A percentile compares a stretch with the other conserved stretches of the same genome.
Evolutionary conservation across 2,888 invertebrate species (phyloP).

Genomic region (Hypolimnas misippus): DNA sequence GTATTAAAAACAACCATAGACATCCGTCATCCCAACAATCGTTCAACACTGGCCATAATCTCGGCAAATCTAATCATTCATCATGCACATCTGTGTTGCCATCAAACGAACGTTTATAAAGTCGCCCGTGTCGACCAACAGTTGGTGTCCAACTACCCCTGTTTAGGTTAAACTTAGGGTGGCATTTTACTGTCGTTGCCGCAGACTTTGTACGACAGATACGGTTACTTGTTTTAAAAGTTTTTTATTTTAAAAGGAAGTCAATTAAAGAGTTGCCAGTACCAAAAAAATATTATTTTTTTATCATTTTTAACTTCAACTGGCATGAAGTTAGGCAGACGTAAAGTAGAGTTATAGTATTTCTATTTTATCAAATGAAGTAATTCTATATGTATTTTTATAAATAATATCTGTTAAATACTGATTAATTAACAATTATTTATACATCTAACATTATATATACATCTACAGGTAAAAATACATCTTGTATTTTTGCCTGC

Average conservation of each 20-base stretch:
- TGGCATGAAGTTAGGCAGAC: too few relatives aligned
- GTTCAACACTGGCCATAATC: constrained; percentile 50
- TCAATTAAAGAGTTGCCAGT: too few relatives aligned
- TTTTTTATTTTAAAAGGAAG: neutral
- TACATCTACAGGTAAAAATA: too few relatives aligned
- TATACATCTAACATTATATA: too few relatives aligned
- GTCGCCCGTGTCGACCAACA: constrained; percentile 69
- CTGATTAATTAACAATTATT: too few relatives aligned
- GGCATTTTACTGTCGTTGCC: neutral
- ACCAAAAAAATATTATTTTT: neutral
- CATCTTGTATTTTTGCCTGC: too few relatives aligned
- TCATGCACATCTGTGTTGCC: constrained; percentile 67
- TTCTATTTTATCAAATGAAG: too few relatives aligned
- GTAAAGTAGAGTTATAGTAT: too few relatives aligned
- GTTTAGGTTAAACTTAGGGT: constrained; percentile 32
- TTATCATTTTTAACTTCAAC: too few relatives aligned
- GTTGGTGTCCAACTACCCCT: constrained; percentile 47
- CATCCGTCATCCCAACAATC: constrained; percentile 33
- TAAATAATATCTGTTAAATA: too few relatives aligned
- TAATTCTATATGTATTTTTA: too few relatives aligned
- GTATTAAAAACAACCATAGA: constrained; percentile 8
- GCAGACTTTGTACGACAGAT: neutral
- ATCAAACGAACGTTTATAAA: constrained; percentile 58
- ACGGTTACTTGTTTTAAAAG: neutral
- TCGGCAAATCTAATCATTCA: constrained; percentile 74